These are phyloP conservation scores for Corella eumyota DNA, from an alignment of 23 tunicate species.

Conservation along the genomic window DNA sequence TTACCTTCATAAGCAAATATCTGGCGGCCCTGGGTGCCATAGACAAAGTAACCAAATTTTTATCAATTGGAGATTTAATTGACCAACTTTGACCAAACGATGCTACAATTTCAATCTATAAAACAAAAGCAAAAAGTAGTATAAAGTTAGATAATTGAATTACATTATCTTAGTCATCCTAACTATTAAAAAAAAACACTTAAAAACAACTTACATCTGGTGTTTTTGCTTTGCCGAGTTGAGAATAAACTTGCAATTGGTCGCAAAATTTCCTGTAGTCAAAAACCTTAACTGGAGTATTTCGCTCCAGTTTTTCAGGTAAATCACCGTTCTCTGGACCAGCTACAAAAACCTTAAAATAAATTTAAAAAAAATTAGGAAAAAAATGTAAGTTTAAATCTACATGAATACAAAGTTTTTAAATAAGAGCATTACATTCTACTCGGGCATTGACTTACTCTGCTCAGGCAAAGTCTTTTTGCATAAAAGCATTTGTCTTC, in stretches of 20 bases:
- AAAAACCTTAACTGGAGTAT: slow-evolving; percentile 45
- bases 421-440: background rate
- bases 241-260: slow-evolving; percentile 7
- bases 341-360: slow-evolving; percentile 38
- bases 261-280: slow-evolving; percentile 58
- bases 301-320: slow-evolving; percentile 67
- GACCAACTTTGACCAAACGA: slow-evolving; percentile 92
- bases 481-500: slow-evolving; percentile 60
- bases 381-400: background rate
- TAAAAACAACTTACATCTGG: slow-evolving; percentile 21
- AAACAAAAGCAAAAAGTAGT: slow-evolving; percentile 2
- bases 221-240: slow-evolving; percentile 12
- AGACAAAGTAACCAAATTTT: slow-evolving; percentile 49
- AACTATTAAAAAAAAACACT: background rate
- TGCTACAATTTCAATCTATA: slow-evolving; percentile 37
- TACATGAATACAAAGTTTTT: background rate
- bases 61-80: slow-evolving; percentile 54
- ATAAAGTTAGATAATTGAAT: background rate
- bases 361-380: background rate
- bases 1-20: slow-evolving; percentile 46
- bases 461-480: slow-evolving; percentile 72
- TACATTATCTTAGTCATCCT: background rate
- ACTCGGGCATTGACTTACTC: no score
- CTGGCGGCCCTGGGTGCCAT: slow-evolving; percentile 75
- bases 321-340: slow-evolving; percentile 47